phyloP scores from a whole-genome alignment of 2,113 vertebrate species.

The Malaclemys terrapin region DNA sequence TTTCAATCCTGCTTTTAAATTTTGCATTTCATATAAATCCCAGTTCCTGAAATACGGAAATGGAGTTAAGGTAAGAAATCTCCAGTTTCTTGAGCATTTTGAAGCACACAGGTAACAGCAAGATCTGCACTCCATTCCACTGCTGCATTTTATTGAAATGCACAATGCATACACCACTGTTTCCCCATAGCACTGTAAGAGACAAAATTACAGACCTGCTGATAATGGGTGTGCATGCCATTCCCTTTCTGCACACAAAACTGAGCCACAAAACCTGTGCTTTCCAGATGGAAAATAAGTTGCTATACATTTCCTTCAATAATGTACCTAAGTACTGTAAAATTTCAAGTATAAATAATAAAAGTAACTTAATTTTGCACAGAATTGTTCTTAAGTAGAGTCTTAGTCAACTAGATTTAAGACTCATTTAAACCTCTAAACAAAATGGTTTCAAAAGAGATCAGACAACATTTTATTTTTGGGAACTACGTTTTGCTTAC shows the following conservation, averaged over 20 bases:
- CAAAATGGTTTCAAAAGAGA: not conserved
- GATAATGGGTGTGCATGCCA: slow-evolving; percentile 1
- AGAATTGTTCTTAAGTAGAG: not conserved
- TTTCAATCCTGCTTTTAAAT: not conserved
- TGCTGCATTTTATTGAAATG: not conserved
- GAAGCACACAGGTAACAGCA: rapidly evolving
- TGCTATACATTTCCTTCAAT: not conserved
- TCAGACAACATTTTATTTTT: not conserved
- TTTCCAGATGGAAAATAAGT: slow-evolving; percentile 54
- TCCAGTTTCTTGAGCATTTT: not conserved
- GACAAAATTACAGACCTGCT: not conserved
- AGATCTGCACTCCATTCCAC: not conserved
- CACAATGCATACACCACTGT: not conserved
- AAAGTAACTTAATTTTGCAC: not conserved
- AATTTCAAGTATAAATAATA: no score
- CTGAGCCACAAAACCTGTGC: not conserved
- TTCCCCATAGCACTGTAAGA: not conserved
- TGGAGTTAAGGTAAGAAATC: not conserved
- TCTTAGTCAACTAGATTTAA: not conserved
- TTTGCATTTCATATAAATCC: rapidly evolving
- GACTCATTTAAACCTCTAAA: slow-evolving; percentile 1
- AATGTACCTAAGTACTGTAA: not conserved
- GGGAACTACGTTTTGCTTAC: not conserved
- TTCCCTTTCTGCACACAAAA: not conserved
- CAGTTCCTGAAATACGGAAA: not conserved